A percentile compares a stretch with the other conserved stretches of the same genome.
These are phyloP conservation scores for Saxidomus purpurata DNA, from an alignment of 1,140 invertebrate genomes.

Conservation along the genomic window DNA sequence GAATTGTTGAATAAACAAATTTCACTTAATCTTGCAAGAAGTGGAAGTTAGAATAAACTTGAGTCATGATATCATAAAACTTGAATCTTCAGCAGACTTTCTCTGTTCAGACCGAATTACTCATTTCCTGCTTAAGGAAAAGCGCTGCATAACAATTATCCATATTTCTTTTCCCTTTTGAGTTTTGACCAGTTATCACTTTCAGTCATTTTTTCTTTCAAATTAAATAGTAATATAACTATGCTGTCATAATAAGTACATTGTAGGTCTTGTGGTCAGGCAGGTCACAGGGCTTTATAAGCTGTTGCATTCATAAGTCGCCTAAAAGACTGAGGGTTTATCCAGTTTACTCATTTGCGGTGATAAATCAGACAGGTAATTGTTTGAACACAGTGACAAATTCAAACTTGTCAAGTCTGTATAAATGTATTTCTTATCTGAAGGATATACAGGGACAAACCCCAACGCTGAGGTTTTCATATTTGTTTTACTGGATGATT, in stretches of 20 bases:
- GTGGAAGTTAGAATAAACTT: not conserved
- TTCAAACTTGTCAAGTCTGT: conserved; percentile 1
- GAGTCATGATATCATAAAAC: too few species aligned
- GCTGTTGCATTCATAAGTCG: not conserved
- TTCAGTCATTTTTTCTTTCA: too few species aligned
- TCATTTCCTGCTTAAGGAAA: too few species aligned
- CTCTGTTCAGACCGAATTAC: too few species aligned
- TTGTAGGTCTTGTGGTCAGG: too few species aligned
- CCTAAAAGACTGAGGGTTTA: not conserved
- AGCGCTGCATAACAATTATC: too few species aligned
- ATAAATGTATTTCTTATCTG: conserved; percentile 35
- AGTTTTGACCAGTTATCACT: too few species aligned
- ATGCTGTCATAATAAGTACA: too few species aligned
- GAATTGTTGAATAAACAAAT: conserved; percentile 44
- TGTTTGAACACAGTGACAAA: not conserved
- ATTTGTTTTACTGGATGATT: not conserved
- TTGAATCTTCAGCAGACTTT: too few species aligned
- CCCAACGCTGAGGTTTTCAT: not conserved
- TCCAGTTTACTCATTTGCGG: not conserved
- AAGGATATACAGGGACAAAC: conserved; percentile 12
- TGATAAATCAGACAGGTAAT: conserved; percentile 23
- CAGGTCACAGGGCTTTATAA: too few species aligned
- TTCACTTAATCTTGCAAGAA: not conserved
- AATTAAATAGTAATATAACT: too few species aligned
- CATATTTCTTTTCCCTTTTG: too few species aligned